phyloP scores from a whole-genome alignment of 1,140 invertebrate species.

The Himalopsyche phryganea region DNA sequence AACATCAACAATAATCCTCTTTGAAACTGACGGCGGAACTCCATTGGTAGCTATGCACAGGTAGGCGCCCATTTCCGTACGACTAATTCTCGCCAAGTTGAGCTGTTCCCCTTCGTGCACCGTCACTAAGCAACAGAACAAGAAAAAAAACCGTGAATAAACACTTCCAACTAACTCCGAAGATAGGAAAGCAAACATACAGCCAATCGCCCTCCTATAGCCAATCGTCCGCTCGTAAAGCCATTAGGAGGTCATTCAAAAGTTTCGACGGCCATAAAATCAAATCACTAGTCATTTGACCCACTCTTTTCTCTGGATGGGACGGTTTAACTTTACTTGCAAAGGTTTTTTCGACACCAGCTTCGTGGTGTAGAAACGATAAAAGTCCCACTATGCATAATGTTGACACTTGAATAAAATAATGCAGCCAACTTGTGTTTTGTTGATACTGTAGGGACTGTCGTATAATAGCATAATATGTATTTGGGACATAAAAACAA shows the following conservation, averaged over 20 bases:
- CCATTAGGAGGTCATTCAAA: conserved; percentile 30
- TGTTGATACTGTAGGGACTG: no score
- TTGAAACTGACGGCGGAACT: conserved; percentile 83
- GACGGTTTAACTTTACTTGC: not conserved
- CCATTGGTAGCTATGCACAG: conserved; percentile 80
- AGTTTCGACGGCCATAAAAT: conserved; percentile 26
- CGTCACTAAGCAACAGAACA: conserved; percentile 57
- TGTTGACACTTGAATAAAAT: no score
- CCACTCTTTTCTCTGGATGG: conserved; percentile 18
- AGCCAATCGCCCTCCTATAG: not conserved
- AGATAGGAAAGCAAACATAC: not conserved
- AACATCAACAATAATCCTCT: conserved; percentile 82
- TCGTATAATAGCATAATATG: no score
- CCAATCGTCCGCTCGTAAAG: conserved; percentile 18
- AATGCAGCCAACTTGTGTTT: no score
- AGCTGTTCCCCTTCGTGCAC: conserved; percentile 77
- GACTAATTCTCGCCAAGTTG: conserved; percentile 77
- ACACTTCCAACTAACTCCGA: not conserved
- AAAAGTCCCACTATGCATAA: no score
- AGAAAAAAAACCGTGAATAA: not conserved
- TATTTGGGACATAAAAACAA: no score
- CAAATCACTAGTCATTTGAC: conserved; percentile 29
- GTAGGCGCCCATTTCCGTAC: conserved; percentile 84
- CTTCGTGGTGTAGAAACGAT: no score
- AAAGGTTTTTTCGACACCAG: no score